phyloP scores from a whole-genome alignment of 2,888 invertebrate genomes.

The Hybos culiciformis region DNA sequence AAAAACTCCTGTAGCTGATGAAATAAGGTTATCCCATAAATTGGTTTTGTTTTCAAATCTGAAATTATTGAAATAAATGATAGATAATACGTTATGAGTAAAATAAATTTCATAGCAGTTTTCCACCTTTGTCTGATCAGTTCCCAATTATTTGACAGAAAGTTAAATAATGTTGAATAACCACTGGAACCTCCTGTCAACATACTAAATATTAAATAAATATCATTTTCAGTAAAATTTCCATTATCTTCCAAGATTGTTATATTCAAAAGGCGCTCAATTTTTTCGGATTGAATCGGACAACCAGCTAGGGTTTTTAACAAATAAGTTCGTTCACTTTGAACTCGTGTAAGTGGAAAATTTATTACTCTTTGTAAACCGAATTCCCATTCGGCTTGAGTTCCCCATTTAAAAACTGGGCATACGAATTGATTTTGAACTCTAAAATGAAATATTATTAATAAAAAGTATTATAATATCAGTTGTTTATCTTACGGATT shows the following conservation, averaged over 20 bases:
- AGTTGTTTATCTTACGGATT: slow-evolving; percentile 50
- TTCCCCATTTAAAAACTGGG: slow-evolving; percentile 71
- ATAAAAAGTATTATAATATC: neutral
- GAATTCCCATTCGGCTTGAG: slow-evolving; percentile 68
- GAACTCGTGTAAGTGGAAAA: slow-evolving; percentile 55
- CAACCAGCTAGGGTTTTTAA: slow-evolving; percentile 68
- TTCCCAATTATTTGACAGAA: slow-evolving; percentile 57
- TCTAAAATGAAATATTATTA: slow-evolving; percentile 32
- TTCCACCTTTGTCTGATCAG: slow-evolving; percentile 50
- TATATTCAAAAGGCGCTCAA: slow-evolving; percentile 49
- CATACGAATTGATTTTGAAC: slow-evolving; percentile 64
- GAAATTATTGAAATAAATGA: slow-evolving; percentile 8
- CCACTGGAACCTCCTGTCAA: slow-evolving; percentile 56
- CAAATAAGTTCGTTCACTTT: slow-evolving; percentile 62
- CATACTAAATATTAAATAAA: slow-evolving; percentile 62
- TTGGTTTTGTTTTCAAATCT: slow-evolving; percentile 56
- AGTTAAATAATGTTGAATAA: slow-evolving; percentile 56
- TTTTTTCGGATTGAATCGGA: slow-evolving; percentile 55
- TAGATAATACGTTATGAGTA: slow-evolving; percentile 8
- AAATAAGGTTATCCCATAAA: slow-evolving; percentile 62
- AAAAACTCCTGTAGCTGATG: slow-evolving; percentile 60
- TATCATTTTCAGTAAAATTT: slow-evolving; percentile 63
- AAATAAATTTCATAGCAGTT: neutral
- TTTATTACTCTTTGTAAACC: slow-evolving; percentile 62
- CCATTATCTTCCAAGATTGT: slow-evolving; percentile 54